phyloP scores from a whole-genome alignment of 2,797 vertebrate species.

The Danio tinwini region DNA sequence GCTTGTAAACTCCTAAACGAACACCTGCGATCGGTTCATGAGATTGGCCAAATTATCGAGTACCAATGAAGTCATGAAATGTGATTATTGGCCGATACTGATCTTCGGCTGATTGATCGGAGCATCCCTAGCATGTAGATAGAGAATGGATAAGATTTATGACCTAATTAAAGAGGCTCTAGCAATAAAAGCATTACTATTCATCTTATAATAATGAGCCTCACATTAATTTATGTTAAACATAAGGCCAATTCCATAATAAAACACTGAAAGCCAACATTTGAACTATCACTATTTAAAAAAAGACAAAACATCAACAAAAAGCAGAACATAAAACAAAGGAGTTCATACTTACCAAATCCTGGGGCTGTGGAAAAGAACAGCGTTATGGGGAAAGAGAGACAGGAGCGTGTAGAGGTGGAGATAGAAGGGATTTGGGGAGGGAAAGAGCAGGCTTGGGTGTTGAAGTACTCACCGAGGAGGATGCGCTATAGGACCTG shows the following conservation, averaged over 20 bases:
- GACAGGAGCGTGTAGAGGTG: slow-evolving; percentile 58
- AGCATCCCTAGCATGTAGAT: neutral
- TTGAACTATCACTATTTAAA: slow-evolving; percentile 33
- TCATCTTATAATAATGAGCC: slow-evolving; percentile 1
- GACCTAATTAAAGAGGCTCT: slow-evolving; percentile 10
- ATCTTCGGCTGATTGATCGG: too few species aligned
- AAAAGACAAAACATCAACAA: slow-evolving; percentile 58
- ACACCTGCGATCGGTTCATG: too few species aligned
- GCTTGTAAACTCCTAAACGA: too few species aligned
- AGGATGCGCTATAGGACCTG: slow-evolving; percentile 96
- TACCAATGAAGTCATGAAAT: too few species aligned
- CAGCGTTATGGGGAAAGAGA: slow-evolving; percentile 73
- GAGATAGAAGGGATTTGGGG: slow-evolving; percentile 57
- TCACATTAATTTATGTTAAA: slow-evolving; percentile 6
- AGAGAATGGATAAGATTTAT: slow-evolving; percentile 16
- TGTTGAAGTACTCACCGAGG: slow-evolving; percentile 95
- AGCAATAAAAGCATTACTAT: slow-evolving; percentile 4
- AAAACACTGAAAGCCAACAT: slow-evolving; percentile 27
- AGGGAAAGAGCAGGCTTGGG: slow-evolving; percentile 67
- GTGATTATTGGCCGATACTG: too few species aligned
- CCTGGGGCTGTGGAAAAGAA: slow-evolving; percentile 77
- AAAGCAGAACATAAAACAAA: slow-evolving; percentile 75
- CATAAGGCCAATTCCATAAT: slow-evolving; percentile 8
- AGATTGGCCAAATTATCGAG: too few species aligned
- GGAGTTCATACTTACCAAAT: slow-evolving; percentile 84